A percentile compares a stretch with the other conserved stretches of the same genome.
These are phyloP conservation scores for Lasiommata megera DNA, from an alignment of 2,888 invertebrate genomes.

Conservation along the genomic window DNA sequence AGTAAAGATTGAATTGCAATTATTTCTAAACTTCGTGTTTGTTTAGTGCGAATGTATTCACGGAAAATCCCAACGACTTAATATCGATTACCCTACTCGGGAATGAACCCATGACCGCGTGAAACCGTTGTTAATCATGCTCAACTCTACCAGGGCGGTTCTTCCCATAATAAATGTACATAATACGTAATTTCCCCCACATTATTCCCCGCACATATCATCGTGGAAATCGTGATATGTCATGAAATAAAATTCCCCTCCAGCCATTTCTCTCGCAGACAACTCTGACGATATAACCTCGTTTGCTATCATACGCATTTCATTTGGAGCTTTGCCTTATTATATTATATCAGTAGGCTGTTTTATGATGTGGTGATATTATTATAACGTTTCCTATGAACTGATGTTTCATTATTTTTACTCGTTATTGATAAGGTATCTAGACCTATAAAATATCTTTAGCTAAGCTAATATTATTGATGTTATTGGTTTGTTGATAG, in stretches of 20 bases:
- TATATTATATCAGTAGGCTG: background rate
- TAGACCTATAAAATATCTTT: background rate
- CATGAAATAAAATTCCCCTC: conserved; percentile 1
- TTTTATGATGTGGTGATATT: background rate
- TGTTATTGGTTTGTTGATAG: background rate
- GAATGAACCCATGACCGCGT: background rate
- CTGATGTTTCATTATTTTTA: background rate
- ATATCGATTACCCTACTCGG: too few relatives aligned
- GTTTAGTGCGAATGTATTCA: too few relatives aligned
- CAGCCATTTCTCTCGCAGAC: background rate
- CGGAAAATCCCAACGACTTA: too few relatives aligned
- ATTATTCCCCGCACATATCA: conserved; percentile 1
- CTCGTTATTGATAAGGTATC: background rate
- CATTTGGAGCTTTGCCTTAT: background rate
- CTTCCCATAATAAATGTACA: conserved; percentile 4
- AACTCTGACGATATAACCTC: conserved; percentile 5
- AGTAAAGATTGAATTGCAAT: too few relatives aligned
- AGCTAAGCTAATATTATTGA: too few relatives aligned
- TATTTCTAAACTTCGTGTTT: too few relatives aligned
- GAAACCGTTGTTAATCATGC: too few relatives aligned
- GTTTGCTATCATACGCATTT: conserved; percentile 9
- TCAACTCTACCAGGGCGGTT: too few relatives aligned
- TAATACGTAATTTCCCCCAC: background rate
- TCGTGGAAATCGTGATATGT: conserved; percentile 9
- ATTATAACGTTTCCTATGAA: background rate